Conservation (phyloP, 64 coral and sea anemone species). For the Astreopora myriophthalma region DNA sequence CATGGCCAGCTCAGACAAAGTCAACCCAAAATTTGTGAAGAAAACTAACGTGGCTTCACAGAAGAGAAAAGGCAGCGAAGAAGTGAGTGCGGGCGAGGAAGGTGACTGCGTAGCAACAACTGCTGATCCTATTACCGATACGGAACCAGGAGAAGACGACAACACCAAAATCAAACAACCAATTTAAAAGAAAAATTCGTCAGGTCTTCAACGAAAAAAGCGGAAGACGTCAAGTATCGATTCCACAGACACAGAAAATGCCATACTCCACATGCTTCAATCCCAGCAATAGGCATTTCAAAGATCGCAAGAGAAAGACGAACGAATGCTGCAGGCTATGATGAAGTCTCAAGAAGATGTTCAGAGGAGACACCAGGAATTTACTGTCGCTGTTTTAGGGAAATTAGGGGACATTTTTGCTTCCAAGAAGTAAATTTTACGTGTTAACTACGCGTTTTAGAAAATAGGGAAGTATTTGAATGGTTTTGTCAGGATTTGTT, state of each 20-base stretch:
- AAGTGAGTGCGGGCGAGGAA: background rate
- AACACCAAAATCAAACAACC: background rate
- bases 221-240: background rate
- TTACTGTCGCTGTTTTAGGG: conserved; percentile 19
- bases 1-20: conserved; percentile 33
- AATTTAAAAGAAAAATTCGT: background rate
- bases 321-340: conserved; percentile 24
- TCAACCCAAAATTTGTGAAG: conserved; percentile 52
- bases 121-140: background rate
- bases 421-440: conserved; percentile 40
- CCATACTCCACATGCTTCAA: conserved; percentile 55
- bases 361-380: conserved; percentile 38
- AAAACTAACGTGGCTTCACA: conserved; percentile 12
- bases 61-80: background rate
- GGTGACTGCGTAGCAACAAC: background rate
- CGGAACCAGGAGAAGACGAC: background rate
- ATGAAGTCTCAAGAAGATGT: conserved; percentile 36
- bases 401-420: conserved; percentile 46
- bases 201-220: background rate
- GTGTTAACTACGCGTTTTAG: background rate
- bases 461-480: background rate
- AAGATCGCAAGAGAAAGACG: conserved; percentile 64
- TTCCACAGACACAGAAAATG: conserved; percentile 11
- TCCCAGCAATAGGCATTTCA: conserved; percentile 55
- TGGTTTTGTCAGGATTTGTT: background rate